phyloP scores from a whole-genome alignment of 2,797 vertebrate genomes.

The Lacerta viridis region DNA sequence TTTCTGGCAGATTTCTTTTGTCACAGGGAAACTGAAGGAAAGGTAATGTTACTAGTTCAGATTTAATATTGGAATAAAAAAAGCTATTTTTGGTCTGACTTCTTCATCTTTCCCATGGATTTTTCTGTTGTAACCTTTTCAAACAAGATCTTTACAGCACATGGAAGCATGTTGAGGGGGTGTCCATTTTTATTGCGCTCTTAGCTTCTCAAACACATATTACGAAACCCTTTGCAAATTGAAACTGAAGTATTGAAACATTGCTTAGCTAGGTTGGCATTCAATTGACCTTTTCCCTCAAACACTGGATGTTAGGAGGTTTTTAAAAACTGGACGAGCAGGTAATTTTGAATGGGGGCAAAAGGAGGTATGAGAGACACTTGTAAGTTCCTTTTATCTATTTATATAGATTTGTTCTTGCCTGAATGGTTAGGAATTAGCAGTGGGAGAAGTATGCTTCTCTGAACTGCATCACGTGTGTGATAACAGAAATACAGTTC shows the following conservation, averaged over 20 bases:
- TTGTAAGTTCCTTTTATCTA: constrained; percentile 33
- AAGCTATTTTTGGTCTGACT: background rate
- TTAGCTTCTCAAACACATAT: constrained; percentile 12
- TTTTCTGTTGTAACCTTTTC: constrained; percentile 28
- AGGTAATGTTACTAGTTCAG: background rate
- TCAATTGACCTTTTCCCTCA: constrained; percentile 45
- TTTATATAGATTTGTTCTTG: background rate
- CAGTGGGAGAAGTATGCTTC: background rate
- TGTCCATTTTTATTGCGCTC: constrained; percentile 36
- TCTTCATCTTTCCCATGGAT: background rate
- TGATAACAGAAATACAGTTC: background rate
- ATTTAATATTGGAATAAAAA: rapidly evolving
- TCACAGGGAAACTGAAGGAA: constrained; percentile 4
- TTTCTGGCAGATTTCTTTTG: background rate
- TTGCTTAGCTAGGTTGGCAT: constrained; percentile 41
- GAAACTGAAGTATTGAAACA: background rate
- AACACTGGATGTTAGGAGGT: constrained; percentile 42
- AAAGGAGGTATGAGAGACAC: constrained; percentile 57
- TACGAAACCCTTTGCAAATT: constrained; percentile 11
- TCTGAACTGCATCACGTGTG: background rate
- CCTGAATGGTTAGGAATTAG: background rate
- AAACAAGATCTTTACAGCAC: constrained; percentile 20
- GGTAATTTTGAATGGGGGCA: rapidly evolving
- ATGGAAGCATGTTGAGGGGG: constrained; percentile 2
- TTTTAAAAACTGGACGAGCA: constrained; percentile 54